Base-by-base conservation (phyloP, 2,888 invertebrate genomes). In the Eledone cirrhosa region DNA sequence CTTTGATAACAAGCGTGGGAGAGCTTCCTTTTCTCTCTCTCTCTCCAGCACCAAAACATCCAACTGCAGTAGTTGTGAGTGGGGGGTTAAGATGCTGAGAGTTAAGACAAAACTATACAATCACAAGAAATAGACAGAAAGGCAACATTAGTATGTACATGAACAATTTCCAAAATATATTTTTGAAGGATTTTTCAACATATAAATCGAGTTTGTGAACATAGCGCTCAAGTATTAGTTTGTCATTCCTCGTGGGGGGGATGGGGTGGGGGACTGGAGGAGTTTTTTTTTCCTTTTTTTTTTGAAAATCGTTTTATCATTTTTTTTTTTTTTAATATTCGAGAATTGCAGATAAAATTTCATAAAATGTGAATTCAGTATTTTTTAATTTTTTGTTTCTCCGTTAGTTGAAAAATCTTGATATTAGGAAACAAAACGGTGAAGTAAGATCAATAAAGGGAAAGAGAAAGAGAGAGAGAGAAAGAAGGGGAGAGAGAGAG, bases 121-220 rank as follows among this genome's bases (percentile, higher is more conserved):
- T 41, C 76, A 76, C 76, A 48, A 76, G 48, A 48, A 76, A 76
- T 76, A 76, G 41, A 47, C 76, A 76, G 47, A 76, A 76, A 76
- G 76, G 76, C 76, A 76, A 76, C 76, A 76, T 76, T 48, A 76
- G 48, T 76, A 76, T 76, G 48, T 76, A 76, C 76, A 76, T 47
- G 76, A 76, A 76, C 76, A 76, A 76, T 48, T 75, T 76, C 76
- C 76, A 76, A 76, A 76, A 76, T 76, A 76, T 76, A 76, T 76
- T 76, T 48, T 41, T 41, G 41, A 41, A 76, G 76, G 76, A 76
- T 76, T 76, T 76, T 48, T 76, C 48, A 76, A 76, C 76, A 76
- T n/a, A 29, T 76, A 76, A 47, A 33, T 72, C 33, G 31, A 41
- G 31, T 33, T 31, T 72, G 22, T 72, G 33, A 48, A 76, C 48